Percentiles rank a stretch among this genome's conserved stretches.
phyloP scores from a whole-genome alignment of 1,140 invertebrate genomes.

The Anoplophora glabripennis region DNA sequence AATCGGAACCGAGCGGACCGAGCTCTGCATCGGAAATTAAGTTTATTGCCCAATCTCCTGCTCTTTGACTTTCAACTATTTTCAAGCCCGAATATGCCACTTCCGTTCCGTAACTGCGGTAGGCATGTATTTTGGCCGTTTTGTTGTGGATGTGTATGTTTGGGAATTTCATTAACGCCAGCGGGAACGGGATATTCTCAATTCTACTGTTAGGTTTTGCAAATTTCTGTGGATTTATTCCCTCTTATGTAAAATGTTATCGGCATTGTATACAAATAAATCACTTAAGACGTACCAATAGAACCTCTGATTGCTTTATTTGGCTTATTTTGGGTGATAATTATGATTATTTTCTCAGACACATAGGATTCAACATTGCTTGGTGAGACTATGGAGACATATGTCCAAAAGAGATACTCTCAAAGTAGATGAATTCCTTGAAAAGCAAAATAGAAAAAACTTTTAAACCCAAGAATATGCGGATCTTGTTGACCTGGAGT shows the following conservation, averaged over 20 bases:
- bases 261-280: background rate
- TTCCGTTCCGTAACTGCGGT: background rate
- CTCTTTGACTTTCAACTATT: slow-evolving; percentile 7
- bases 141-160: background rate
- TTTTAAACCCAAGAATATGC: too few relatives aligned
- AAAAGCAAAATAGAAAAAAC: too few relatives aligned
- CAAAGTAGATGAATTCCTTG: too few relatives aligned
- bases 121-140: background rate
- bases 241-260: background rate
- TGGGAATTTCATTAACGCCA: background rate
- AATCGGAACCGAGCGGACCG: background rate
- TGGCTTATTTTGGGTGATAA: too few relatives aligned
- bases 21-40: slow-evolving; percentile 6
- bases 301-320: too few relatives aligned
- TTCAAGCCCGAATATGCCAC: slow-evolving; percentile 3
- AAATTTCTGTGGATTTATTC: background rate
- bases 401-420: too few relatives aligned
- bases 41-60: slow-evolving; percentile 4
- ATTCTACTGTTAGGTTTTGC: background rate
- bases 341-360: too few relatives aligned
- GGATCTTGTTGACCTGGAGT: too few relatives aligned
- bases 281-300: too few relatives aligned
- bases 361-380: too few relatives aligned
- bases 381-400: too few relatives aligned
- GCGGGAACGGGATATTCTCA: background rate